Evolutionary conservation across 2,888 invertebrate species (phyloP), one percentile per base, ranked within the genome.

Genomic region (Morinoia aosen): DNA sequence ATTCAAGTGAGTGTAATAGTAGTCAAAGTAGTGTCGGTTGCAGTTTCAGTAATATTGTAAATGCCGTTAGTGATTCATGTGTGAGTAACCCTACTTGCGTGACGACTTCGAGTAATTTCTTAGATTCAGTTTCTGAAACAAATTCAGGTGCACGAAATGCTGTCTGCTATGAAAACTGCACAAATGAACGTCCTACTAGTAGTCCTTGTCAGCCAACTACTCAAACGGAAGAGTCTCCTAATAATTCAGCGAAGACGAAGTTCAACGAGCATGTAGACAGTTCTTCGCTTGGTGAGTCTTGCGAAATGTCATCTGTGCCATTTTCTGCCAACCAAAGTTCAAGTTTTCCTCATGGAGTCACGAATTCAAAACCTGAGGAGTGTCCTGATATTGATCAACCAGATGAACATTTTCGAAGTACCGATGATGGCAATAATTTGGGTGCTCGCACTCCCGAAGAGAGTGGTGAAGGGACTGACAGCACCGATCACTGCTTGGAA

Each of bases 41-140:
- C 14, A 40, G 90, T 90, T 40, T 40, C 90, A 90, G 90, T 40
- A 90, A 19, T 90, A 39, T 90, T 90, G 90, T 48, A 90, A 39
- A 48, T 90, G 48, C 90, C 19, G 90, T 90, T 90, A 90, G 90
- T 90, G 90, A 90, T 16, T 90, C 90, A 12, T 90, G 90, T 90
- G 90, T 48, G 16, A 19, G 40, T 16, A 90, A 90, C 19, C 48
- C 48, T 48, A 90, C 40, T 48, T 90, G 90, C 40, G 48, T 90
- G 16, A 40, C 90, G 12, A 90, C 90, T 90, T 90, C 90, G 39
- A 90, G 90, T 90, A 39, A 39, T 90, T 90, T 90, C 90, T 90
- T 90, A 48, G 16, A 10, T 90, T 90, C 48, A 48, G 40, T 48
- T 39, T 11, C 40, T 14, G 90, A 48, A 90, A 90, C 90, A 39